Conservation (phyloP, 1,140 invertebrate species). For the Venturia canescens region DNA sequence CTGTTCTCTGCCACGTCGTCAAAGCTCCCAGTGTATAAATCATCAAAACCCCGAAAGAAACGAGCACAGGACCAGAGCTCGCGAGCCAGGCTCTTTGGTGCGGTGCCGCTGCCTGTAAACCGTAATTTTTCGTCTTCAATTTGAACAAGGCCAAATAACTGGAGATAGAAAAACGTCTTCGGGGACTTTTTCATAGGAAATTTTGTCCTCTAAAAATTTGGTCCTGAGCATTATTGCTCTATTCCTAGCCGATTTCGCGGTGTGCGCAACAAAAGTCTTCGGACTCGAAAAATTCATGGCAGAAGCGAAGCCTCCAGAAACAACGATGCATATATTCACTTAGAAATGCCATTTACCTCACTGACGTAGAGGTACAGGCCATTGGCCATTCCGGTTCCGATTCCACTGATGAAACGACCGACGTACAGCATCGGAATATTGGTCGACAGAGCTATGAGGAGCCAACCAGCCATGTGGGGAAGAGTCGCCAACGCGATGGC, state of each 20-base stretch:
- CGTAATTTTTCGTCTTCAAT: neutral
- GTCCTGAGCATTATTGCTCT: too few species aligned
- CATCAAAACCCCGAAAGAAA: constrained; percentile 82
- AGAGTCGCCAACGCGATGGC: constrained; percentile 85
- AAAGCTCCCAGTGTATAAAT: constrained; percentile 81
- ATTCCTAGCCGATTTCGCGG: too few species aligned
- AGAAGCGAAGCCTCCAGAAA: too few species aligned
- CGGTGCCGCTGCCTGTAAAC: constrained; percentile 66
- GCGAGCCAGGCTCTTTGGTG: constrained; percentile 72
- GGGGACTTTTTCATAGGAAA: neutral
- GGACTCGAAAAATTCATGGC: too few species aligned
- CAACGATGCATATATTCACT: neutral
- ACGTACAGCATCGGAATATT: constrained; percentile 80
- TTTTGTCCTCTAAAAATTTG: too few species aligned
- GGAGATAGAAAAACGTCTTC: too few species aligned
- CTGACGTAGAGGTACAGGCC: constrained; percentile 72
- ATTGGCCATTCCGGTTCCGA: constrained; percentile 81
- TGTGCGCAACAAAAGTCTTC: too few species aligned
- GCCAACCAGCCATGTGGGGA: constrained; percentile 86
- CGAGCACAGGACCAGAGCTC: constrained; percentile 79
- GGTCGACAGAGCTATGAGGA: constrained; percentile 82
- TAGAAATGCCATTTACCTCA: constrained; percentile 61
- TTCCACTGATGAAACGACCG: constrained; percentile 85
- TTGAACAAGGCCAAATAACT: neutral
- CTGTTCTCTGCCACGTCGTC: constrained; percentile 80